These are phyloP conservation scores for Eupithecia dodoneata DNA, from an alignment of 2,888 invertebrate genomes.

Conservation along the genomic window DNA sequence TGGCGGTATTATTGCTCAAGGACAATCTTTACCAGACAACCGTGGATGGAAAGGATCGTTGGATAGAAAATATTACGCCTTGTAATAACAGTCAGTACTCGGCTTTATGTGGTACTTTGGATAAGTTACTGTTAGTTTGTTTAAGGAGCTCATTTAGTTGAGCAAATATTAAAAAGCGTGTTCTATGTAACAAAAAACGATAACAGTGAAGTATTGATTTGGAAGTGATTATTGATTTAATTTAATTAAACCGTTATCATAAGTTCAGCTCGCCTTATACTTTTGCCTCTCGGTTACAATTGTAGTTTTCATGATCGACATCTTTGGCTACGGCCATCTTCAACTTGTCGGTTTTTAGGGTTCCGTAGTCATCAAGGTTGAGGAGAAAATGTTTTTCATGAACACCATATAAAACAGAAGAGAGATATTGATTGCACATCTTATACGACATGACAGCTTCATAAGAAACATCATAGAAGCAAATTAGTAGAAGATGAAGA, in stretches of 20 bases:
- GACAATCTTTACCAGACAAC: too few relatives aligned
- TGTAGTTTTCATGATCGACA: conserved; percentile 23
- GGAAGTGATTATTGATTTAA: conserved; percentile 18
- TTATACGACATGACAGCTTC: too few relatives aligned
- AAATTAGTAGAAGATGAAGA: too few relatives aligned
- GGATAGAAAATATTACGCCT: too few relatives aligned
- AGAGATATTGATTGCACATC: too few relatives aligned
- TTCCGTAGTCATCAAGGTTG: neutral
- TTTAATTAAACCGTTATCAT: conserved; percentile 24
- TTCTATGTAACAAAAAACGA: neutral
- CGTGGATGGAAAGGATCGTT: too few relatives aligned
- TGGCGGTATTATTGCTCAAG: too few relatives aligned
- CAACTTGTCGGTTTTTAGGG: conserved; percentile 25
- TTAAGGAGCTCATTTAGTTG: conserved; percentile 1
- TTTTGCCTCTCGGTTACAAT: conserved; percentile 23
- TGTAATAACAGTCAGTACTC: too few relatives aligned
- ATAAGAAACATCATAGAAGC: too few relatives aligned
- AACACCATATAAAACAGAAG: too few relatives aligned
- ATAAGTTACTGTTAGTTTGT: conserved; percentile 36
- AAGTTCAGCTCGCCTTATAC: conserved; percentile 22
- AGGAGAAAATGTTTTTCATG: too few relatives aligned
- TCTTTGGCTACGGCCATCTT: conserved; percentile 20
- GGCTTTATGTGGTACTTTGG: conserved; percentile 26
- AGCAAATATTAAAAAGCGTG: neutral
- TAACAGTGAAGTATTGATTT: neutral